phyloP scores from a whole-genome alignment of 1,140 invertebrate genomes.

The Lasaia peninsularis region DNA sequence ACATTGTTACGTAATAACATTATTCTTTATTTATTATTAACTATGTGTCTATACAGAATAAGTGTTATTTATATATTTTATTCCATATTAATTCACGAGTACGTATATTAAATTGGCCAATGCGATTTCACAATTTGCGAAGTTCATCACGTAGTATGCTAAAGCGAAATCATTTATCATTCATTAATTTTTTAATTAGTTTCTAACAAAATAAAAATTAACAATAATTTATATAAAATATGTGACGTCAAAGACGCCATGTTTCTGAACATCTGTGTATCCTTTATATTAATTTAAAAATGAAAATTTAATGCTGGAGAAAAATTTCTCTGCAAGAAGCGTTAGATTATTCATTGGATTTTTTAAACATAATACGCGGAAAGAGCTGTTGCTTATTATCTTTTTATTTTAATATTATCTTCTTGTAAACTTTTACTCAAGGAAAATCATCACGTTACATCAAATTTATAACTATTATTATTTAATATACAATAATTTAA shows the following conservation, averaged over 20 bases:
- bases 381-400: too few species aligned
- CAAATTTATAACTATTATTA: too few species aligned
- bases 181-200: too few species aligned
- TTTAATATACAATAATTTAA: too few species aligned
- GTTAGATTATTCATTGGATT: neutral
- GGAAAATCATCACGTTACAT: too few species aligned
- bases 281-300: neutral
- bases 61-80: neutral
- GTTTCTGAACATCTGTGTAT: conserved; percentile 17
- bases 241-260: conserved; percentile 19
- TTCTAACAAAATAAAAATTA: neutral
- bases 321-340: neutral
- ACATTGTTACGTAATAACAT: neutral
- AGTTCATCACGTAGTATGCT: neutral
- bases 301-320: conserved; percentile 6
- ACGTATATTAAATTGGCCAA: neutral
- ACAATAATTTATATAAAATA: neutral
- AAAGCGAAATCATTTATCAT: neutral
- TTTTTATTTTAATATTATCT: too few species aligned
- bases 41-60: too few species aligned
- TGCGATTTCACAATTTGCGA: neutral
- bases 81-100: neutral
- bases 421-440: too few species aligned
- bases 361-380: too few species aligned
- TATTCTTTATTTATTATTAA: neutral